Conservation (phyloP, 2,888 invertebrate genomes). For the Cyrtodaria siliqua region DNA sequence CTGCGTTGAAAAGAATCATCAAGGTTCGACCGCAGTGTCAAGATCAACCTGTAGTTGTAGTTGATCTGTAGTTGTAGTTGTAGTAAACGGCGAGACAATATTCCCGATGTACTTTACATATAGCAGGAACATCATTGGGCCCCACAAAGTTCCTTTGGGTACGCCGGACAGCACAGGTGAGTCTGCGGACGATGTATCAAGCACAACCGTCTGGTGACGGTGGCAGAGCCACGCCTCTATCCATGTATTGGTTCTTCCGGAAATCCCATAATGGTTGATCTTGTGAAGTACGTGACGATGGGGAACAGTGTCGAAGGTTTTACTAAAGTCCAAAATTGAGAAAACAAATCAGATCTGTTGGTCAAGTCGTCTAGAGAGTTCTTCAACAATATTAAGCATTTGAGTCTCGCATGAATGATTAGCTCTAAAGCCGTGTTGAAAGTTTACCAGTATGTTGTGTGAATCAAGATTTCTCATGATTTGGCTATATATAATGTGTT, state of each 20-base stretch:
- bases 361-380: no score
- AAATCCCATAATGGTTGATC: constrained; percentile 22
- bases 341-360: constrained; percentile 1
- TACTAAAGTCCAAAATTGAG: constrained; percentile 18
- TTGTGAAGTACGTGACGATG: constrained; percentile 23
- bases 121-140: not conserved
- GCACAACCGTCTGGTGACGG: constrained; percentile 11
- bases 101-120: constrained; percentile 12
- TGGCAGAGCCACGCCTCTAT: constrained; percentile 17
- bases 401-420: constrained; percentile 31
- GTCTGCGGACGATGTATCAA: constrained; percentile 8
- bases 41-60: no score
- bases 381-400: constrained; percentile 19
- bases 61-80: no score
- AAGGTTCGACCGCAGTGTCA: no score
- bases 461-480: constrained; percentile 17
- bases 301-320: constrained; percentile 24
- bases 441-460: constrained; percentile 22
- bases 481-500: constrained; percentile 15
- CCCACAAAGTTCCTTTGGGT: not conserved
- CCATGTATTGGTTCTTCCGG: constrained; percentile 11
- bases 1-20: no score
- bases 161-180: constrained; percentile 20
- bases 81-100: constrained; percentile 14
- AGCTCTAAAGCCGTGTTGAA: constrained; percentile 19